Evolutionary conservation across 2,113 vertebrate genomes (phyloP).

Genomic region (Fulica atra): DNA sequence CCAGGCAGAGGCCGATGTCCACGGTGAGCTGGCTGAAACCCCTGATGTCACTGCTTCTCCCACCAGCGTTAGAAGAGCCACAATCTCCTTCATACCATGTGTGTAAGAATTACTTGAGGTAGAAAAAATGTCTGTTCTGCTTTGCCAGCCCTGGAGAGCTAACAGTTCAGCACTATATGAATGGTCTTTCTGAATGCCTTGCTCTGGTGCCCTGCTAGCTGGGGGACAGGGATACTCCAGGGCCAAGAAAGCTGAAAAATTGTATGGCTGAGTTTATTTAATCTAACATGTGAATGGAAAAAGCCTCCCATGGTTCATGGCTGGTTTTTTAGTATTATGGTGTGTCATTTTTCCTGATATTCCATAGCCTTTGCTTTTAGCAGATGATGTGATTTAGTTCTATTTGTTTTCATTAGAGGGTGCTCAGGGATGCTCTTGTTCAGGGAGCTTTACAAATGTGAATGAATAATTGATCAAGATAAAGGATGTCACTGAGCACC

Average conservation of each 20-base stretch:
- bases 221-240: not conserved
- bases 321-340: not conserved
- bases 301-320: not conserved
- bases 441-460: not conserved
- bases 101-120: not conserved
- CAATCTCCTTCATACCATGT: not conserved
- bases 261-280: not conserved
- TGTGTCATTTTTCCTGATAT: not conserved
- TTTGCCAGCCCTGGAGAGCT: not conserved
- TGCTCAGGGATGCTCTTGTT: not conserved
- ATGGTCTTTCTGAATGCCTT: not conserved
- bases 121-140: not conserved
- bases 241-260: not conserved
- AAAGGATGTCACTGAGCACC: not conserved
- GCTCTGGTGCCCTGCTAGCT: not conserved
- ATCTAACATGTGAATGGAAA: not conserved
- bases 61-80: not conserved
- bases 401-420: not conserved
- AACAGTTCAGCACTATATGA: not conserved
- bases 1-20: not conserved
- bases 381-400: not conserved
- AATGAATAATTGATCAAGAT: not conserved
- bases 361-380: not conserved
- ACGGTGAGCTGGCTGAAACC: not conserved
- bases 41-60: not conserved